These are phyloP conservation scores for Zaprionus ornatus DNA, from an alignment of 1,140 invertebrate genomes.

Conservation along the genomic window DNA sequence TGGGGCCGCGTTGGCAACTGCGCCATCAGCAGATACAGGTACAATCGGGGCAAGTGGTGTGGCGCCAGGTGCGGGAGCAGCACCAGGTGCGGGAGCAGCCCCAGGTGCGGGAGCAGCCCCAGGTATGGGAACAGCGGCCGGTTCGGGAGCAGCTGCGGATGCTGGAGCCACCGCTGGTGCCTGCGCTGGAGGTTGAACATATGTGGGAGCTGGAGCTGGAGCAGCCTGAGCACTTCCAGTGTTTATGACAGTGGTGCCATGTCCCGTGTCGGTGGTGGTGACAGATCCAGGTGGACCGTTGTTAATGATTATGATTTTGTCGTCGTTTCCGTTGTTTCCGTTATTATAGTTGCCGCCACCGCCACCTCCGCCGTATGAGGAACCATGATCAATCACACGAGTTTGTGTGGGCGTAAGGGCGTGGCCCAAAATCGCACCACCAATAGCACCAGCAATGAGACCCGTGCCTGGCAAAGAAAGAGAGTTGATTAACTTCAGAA, in stretches of 20 bases:
- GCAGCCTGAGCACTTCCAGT: conserved; percentile 54
- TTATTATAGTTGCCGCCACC: conserved; percentile 45
- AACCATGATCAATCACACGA: conserved; percentile 60
- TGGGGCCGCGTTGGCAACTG: conserved; percentile 83
- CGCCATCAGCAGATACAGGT: conserved; percentile 23
- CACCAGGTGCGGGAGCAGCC: conserved; percentile 42
- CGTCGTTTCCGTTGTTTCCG: conserved; percentile 49
- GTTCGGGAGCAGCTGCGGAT: conserved; percentile 43
- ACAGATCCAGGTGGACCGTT: conserved; percentile 78
- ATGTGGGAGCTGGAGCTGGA: conserved; percentile 83
- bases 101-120: conserved; percentile 43
- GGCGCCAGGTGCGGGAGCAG: conserved; percentile 59
- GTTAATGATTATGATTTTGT: conserved; percentile 80
- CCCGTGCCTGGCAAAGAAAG: conserved; percentile 58
- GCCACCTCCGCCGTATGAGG: conserved; percentile 25
- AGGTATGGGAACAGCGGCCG: conserved; percentile 73
- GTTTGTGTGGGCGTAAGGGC: conserved; percentile 72
- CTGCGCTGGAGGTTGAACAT: conserved; percentile 6
- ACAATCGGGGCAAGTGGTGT: conserved; percentile 64
- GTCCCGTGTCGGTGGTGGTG: conserved; percentile 62
- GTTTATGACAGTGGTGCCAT: conserved; percentile 74
- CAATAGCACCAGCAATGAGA: conserved; percentile 72
- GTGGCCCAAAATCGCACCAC: conserved; percentile 74
- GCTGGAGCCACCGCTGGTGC: conserved; percentile 40
- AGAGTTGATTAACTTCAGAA: neutral